Evolutionary conservation across 2,113 vertebrate genomes (phyloP).

Genomic region (Sprattus sprattus): DNA sequence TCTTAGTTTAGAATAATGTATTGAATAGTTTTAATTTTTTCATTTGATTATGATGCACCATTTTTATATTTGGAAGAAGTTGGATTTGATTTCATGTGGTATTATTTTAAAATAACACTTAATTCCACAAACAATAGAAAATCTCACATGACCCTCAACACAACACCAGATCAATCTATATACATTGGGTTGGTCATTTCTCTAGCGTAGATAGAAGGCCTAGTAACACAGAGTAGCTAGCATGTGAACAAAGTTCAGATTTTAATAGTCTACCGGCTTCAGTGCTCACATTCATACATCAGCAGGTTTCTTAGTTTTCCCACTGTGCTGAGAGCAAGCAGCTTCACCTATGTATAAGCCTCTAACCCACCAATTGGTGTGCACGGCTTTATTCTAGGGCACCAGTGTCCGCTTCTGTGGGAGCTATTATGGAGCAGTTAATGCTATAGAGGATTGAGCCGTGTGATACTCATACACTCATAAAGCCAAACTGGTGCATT

Average conservation of each 20-base stretch:
- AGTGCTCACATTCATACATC: background rate
- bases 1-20: too few relatives aligned
- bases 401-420: background rate
- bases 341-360: background rate
- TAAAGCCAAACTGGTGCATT: background rate
- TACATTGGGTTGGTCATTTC: background rate
- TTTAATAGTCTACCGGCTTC: background rate
- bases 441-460: background rate
- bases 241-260: background rate
- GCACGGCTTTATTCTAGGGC: background rate
- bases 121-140: background rate
- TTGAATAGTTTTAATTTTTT: too few relatives aligned
- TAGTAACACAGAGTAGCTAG: background rate
- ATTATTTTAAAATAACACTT: too few relatives aligned
- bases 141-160: background rate
- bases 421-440: background rate
- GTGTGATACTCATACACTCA: background rate
- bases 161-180: background rate
- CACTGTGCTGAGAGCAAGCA: background rate
- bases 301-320: background rate
- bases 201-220: background rate
- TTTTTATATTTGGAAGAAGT: too few relatives aligned
- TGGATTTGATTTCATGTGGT: too few relatives aligned
- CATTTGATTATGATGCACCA: too few relatives aligned
- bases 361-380: background rate